Base-by-base conservation (phyloP, 2,888 invertebrate species). In the Habrosyne pyritoides region DNA sequence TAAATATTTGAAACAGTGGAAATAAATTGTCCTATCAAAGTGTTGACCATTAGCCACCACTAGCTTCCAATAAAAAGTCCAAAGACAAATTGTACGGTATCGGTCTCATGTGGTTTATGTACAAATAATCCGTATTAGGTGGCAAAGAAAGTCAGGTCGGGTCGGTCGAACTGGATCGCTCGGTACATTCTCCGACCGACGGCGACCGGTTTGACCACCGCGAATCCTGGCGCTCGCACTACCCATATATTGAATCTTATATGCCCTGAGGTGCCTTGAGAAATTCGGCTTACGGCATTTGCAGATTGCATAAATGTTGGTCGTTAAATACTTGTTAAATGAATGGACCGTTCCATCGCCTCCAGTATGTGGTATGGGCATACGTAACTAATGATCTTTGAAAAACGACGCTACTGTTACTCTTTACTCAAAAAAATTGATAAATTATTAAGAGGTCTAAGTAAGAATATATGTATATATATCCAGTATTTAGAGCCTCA, bases 141-240 rank as follows among this genome's bases (percentile, higher is more conserved):
- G 74, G 75, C 75, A 79, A 88, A 87, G 90, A 90, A 89, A 90
- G 89, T 77, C 81, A 77, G 81, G 79, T 79, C 79, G 75, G 65
- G 69, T 81, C 81, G 79, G 70, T 72, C 73, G 78, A 86, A 91
- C 90, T 86, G 89, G 89, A 87, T 89, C 83, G 42, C n/a, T 42
- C 42, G 80, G 70, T 63, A 82, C 84, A 81, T 82, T 84, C 87
- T 81, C 79, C 70, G 68, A 60, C 72, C 68, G 65, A 54, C 14
- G 36, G 58, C 75, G 84, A 91, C 91, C 90, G 91, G 91, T 91
- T 89, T 85, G 83, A 84, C 89, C 84, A 82, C 79, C 81, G 88
- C 87, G 81, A 87, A 89, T 90, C 91, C 90, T 86, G 89, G 79
- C 81, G 74, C 77, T 79, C 72, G 75, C 77, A 70, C 73, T 66